Evolutionary conservation across 2,888 invertebrate species (phyloP).

Genomic region (Mactromeris polynyma): DNA sequence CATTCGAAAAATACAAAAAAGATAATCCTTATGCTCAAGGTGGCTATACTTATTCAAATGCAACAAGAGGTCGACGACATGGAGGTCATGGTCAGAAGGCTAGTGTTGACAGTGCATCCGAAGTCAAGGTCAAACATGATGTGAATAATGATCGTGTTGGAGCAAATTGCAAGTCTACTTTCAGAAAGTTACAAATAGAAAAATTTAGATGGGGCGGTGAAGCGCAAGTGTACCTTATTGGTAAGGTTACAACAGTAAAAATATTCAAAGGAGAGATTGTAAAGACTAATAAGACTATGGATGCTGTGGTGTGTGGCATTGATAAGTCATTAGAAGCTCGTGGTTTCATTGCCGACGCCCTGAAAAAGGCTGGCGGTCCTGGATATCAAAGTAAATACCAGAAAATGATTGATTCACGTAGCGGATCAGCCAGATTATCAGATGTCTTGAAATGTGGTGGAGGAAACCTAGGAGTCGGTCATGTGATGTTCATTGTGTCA

Average conservation of each 20-base stretch:
- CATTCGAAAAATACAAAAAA: slow-evolving; percentile 32
- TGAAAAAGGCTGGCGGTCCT: slow-evolving; percentile 47
- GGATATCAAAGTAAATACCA: slow-evolving; percentile 9
- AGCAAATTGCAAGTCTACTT: background rate
- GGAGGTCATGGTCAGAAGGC: background rate
- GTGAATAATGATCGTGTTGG: background rate
- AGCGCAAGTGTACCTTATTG: slow-evolving; percentile 30
- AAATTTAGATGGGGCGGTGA: slow-evolving; percentile 49
- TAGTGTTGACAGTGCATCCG: background rate
- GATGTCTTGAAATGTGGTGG: slow-evolving; percentile 37
- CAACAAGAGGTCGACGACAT: background rate
- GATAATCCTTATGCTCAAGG: slow-evolving; percentile 8
- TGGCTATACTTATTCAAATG: background rate
- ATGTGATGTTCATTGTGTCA: slow-evolving; percentile 47
- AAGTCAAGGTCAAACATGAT: background rate
- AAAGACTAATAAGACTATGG: slow-evolving; percentile 37
- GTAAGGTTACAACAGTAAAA: slow-evolving; percentile 39
- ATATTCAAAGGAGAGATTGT: slow-evolving; percentile 52
- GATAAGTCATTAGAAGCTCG: slow-evolving; percentile 15
- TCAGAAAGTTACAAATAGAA: slow-evolving; percentile 19
- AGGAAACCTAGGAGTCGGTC: slow-evolving; percentile 25
- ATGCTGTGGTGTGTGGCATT: slow-evolving; percentile 63
- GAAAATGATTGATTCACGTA: slow-evolving; percentile 4
- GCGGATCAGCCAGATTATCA: background rate
- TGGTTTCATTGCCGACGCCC: slow-evolving; percentile 52